Percentiles rank a stretch among this genome's conserved stretches.
Evolutionary conservation across 2,797 vertebrate genomes (phyloP).

Genomic region (Epinephelus awoara): DNA sequence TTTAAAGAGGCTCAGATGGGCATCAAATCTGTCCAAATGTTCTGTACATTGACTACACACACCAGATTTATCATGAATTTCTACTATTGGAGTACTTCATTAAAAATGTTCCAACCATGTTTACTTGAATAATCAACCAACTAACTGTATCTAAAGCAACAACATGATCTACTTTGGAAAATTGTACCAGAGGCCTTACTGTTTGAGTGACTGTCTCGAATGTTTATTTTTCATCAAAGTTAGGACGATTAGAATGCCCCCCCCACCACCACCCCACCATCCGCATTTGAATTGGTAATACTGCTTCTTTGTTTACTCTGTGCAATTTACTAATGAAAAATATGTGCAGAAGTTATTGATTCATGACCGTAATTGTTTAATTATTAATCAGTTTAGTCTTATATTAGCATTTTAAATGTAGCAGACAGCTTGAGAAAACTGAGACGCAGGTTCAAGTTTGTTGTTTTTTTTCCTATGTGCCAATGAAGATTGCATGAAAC

Average conservation of each 20-base stretch:
- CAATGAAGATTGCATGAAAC: conserved; percentile 71
- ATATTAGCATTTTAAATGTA: conserved; percentile 99
- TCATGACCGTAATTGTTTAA: conserved; percentile 99
- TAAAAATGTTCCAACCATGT: conserved; percentile 81
- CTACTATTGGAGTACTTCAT: conserved; percentile 80
- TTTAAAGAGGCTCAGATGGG: conserved; percentile 81
- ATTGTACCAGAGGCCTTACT: conserved; percentile 79
- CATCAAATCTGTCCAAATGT: conserved; percentile 81
- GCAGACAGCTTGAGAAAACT: conserved; percentile 92
- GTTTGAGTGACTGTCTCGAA: conserved; percentile 87
- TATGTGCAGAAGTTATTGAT: conserved; percentile 99
- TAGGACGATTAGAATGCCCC: conserved; percentile 84
- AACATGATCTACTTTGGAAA: conserved; percentile 86
- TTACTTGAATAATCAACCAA: conserved; percentile 84
- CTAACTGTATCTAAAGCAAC: conserved; percentile 83
- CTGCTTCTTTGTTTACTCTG: conserved; percentile 99
- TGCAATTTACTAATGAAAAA: conserved; percentile 99
- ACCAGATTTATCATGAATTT: conserved; percentile 81
- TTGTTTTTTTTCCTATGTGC: conserved; percentile 75
- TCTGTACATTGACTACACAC: conserved; percentile 79
- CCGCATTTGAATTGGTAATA: conserved; percentile 99
- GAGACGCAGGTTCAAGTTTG: conserved; percentile 93
- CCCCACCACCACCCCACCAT: conserved; percentile 86
- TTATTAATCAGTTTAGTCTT: conserved; percentile 99
- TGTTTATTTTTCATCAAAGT: conserved; percentile 88